Evolutionary conservation across 2,888 invertebrate species (phyloP).

Genomic region (Anodontia alba): DNA sequence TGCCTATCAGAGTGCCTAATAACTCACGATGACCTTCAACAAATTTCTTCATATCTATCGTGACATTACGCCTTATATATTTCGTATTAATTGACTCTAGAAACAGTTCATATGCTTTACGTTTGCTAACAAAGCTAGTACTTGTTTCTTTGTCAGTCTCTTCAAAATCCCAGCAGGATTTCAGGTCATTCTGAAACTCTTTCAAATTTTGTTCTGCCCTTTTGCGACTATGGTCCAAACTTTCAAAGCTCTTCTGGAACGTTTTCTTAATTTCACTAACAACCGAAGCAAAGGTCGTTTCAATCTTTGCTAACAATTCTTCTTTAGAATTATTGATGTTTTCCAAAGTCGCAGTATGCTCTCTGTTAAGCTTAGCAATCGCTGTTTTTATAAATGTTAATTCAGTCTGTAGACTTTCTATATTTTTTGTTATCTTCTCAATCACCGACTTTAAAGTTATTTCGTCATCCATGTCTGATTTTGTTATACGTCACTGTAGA

Average conservation of each 20-base stretch:
- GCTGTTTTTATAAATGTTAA: background rate
- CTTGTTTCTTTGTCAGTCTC: background rate
- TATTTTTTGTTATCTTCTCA: conserved; percentile 4
- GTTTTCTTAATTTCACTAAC: background rate
- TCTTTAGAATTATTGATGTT: background rate
- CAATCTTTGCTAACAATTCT: background rate
- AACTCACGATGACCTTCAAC: background rate
- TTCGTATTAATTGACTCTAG: background rate
- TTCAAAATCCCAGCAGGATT: background rate
- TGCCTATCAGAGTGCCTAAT: background rate
- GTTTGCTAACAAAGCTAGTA: background rate
- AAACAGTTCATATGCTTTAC: conserved; percentile 5
- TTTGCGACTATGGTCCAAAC: background rate
- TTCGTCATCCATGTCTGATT: background rate
- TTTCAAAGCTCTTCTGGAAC: background rate
- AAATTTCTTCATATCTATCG: background rate
- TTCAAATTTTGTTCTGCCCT: background rate
- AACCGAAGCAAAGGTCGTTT: background rate
- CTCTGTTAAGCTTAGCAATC: background rate
- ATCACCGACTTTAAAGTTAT: background rate
- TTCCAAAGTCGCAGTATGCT: background rate
- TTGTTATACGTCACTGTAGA: no score
- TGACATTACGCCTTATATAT: background rate
- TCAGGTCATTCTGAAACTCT: background rate
- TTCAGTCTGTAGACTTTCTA: background rate